Base-by-base conservation (phyloP, 1,140 invertebrate species). In the Bacillus rossius region DNA sequence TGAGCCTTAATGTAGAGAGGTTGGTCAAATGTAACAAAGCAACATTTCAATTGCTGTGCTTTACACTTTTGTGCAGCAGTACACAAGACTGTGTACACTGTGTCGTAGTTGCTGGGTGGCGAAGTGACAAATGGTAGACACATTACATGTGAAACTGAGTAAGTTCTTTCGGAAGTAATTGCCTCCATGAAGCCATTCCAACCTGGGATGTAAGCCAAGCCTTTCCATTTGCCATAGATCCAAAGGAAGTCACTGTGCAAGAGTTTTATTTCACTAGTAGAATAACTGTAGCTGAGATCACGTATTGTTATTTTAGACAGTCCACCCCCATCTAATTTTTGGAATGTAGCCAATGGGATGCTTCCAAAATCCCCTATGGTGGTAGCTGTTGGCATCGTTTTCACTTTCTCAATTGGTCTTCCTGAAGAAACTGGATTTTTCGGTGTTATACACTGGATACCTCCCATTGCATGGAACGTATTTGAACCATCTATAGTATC, bases 1-100 rank as follows among this genome's bases (percentile, higher is more conserved):
- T 67, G 67, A 42, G 74, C 73, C 73, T 77, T 77, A 13, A 60
- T 60, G 64, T 74, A 77, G 8, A 67, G 47, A 8, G 64, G 64
- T 45, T 61, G 62, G 50, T 68, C 64, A 55, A 65, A 67, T 7
- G 67, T 66, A 5, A 64, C 56, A 25, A 68, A 54, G 22, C 55
- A 61, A 17, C 48, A 48, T 40, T 56, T 57, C 49, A 64, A 14
- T 34, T 54, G 40, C 34, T 49, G 48, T 53, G n/a, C n/a, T n/a
- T n/a, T n/a, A n/a, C 48, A 40, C 22, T 59, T 22, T 42, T 58
- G 51, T 60, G 25, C 22, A 22, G 51, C 22, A 59, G 55, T 45
- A 38, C 13, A 59, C 47, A 23, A 67, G 53, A 60, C 55, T 23
- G 67, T 62, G 26, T 57, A 63, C 52, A 69, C 58, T 1, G 61